Evolutionary conservation across 2,113 vertebrate species (phyloP), one percentile per base, ranked within the genome.

Genomic region (Salvator merianae): DNA sequence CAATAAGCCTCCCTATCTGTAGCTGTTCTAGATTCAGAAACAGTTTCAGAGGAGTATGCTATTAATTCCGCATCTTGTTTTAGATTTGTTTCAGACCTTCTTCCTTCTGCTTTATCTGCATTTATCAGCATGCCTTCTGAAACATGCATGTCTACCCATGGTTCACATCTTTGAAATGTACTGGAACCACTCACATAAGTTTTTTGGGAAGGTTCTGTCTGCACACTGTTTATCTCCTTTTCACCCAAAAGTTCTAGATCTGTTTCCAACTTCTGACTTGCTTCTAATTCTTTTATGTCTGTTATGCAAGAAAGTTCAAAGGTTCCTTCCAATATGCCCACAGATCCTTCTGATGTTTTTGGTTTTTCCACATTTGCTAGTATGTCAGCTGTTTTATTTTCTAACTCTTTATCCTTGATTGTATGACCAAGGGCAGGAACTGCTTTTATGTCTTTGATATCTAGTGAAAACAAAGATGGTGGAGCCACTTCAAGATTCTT

Each of bases 31-130:
- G 34, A 78, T 18, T 79, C 65, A 79, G 18, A 63, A 63, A 78
- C 36, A 8, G 81, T 47, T 85, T 50, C 34, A 78, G 83, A 62
- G 34, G 26, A 72, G 63, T 43, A 79, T 65, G 43, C n/a, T 50
- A 53, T 34, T 28, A 70, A 71, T 65, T 63, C 14, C 34, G 14
- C n/a, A 36, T 43, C 28, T 32, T 50, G 38, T 72, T 72, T 43
- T 72, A 63, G 24, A 65, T 47, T 43, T 72, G 34, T 43, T 71
- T 76, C 85, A 53, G 83, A 79, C 18, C 34, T n/a, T 34, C 93
- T 95, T 55, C 96, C 95, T 85, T 96, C 95, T 70, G 93, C 94
- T 91, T 96, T 96, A 3, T 95, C 94, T 88, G 95, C 93, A 72
- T 38, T 30, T 72, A n/a, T 34, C 7, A 50, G 5, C 16, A 63